Conservation (phyloP, 92 coral and sea anemone species). For the Porites lobata region DNA sequence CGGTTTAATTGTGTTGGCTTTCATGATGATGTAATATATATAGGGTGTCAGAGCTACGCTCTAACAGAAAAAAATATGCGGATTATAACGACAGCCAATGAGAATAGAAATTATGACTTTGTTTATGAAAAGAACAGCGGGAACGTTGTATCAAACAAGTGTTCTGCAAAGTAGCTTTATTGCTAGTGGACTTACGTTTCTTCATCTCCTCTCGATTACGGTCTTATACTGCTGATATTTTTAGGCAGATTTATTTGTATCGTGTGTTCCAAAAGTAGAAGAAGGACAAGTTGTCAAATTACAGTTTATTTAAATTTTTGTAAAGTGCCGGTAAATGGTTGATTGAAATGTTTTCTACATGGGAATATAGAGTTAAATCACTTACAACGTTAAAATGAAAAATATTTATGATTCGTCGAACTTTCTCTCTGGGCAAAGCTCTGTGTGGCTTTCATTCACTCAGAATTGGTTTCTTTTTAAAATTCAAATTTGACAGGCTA, state of each 20-base stretch:
- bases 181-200: background rate
- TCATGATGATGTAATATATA: conserved; percentile 6
- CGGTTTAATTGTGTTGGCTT: conserved; percentile 26
- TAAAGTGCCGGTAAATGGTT: conserved; percentile 36
- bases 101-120: conserved; percentile 19
- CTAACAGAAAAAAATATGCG: conserved; percentile 13
- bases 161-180: conserved; percentile 19
- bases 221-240: background rate
- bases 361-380: background rate
- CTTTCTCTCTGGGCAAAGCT: background rate
- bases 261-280: conserved; percentile 6
- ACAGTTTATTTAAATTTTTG: conserved; percentile 24
- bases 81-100: conserved; percentile 33
- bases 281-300: conserved; percentile 17
- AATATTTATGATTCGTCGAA: conserved; percentile 22
- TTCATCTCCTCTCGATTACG: background rate
- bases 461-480: background rate
- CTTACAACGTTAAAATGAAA: background rate
- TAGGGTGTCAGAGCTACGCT: conserved; percentile 2
- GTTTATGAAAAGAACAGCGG: conserved; percentile 35
- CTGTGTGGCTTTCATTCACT: background rate
- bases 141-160: conserved; percentile 36
- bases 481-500: conserved; percentile 40
- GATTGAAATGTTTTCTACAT: conserved; percentile 21
- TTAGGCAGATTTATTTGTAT: conserved; percentile 2